phyloP scores from a whole-genome alignment of 2,113 vertebrate species.

The Stigmatopora argus region DNA sequence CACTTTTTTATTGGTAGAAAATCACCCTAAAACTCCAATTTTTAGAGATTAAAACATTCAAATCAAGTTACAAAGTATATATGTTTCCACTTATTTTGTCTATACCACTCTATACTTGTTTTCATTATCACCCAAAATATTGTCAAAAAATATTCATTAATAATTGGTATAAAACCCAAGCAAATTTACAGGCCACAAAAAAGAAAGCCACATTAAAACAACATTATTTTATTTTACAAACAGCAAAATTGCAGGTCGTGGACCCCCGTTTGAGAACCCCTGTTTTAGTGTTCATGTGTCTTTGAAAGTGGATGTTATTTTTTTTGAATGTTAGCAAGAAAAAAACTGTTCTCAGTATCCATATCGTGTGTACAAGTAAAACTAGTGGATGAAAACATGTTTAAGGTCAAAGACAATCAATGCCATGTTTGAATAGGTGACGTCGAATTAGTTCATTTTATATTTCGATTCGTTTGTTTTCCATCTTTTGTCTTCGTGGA shows the following conservation, averaged over 20 bases:
- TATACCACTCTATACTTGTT: no score
- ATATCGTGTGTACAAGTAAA: conserved; percentile 60
- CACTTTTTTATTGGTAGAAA: no score
- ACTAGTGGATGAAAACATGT: conserved; percentile 41
- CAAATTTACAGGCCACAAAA: no score
- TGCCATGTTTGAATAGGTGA: conserved; percentile 43
- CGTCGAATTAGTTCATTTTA: conserved; percentile 20
- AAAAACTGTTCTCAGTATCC: conserved; percentile 44
- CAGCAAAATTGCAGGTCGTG: background rate
- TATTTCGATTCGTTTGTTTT: background rate
- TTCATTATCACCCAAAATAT: no score
- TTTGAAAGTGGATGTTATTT: conserved; percentile 59
- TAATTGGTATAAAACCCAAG: no score
- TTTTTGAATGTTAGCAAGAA: conserved; percentile 63
- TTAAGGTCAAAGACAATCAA: conserved; percentile 71
- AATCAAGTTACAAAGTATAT: no score
- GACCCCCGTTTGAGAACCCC: conserved; percentile 3
- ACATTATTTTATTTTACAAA: background rate
- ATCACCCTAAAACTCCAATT: no score
- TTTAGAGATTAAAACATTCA: no score
- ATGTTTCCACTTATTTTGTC: no score
- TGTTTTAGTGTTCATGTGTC: conserved; percentile 39
- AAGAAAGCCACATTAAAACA: no score
- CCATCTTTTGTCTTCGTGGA: conserved; percentile 26
- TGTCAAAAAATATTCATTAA: no score